phyloP scores from a whole-genome alignment of 2,888 invertebrate genomes.

The Amphipyra tragopoginis region DNA sequence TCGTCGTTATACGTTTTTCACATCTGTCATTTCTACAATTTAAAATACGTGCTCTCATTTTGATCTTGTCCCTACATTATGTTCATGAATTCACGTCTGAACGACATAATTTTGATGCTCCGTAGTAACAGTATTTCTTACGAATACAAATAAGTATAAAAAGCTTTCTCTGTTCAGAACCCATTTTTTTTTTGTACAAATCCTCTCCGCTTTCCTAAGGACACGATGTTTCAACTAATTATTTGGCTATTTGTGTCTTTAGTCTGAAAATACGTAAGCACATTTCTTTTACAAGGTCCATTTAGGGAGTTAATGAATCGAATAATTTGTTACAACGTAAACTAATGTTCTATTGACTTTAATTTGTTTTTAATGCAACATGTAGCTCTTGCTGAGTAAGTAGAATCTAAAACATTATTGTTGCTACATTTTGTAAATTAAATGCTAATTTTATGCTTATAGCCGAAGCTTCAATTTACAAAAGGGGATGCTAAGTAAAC shows the following conservation, averaged over 20 bases:
- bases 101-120: conserved; percentile 10
- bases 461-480: no score
- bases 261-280: conserved; percentile 41
- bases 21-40: not conserved
- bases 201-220: conserved; percentile 12
- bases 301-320: conserved; percentile 60
- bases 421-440: not conserved
- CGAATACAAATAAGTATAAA: conserved; percentile 14
- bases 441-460: no score
- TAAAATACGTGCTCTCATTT: conserved; percentile 15
- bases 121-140: no score
- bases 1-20: not conserved
- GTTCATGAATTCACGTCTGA: conserved; percentile 14
- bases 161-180: conserved; percentile 3
- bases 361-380: conserved; percentile 25
- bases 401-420: not conserved
- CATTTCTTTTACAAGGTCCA: conserved; percentile 53
- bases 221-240: conserved; percentile 54
- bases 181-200: conserved; percentile 22
- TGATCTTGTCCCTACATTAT: not conserved
- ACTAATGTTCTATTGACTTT: conserved; percentile 43
- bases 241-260: conserved; percentile 53
- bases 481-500: no score
- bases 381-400: not conserved
- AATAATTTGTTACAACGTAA: conserved; percentile 55